Conservation (phyloP, 2,113 vertebrate genomes). For the Calidris pugnax region DNA sequence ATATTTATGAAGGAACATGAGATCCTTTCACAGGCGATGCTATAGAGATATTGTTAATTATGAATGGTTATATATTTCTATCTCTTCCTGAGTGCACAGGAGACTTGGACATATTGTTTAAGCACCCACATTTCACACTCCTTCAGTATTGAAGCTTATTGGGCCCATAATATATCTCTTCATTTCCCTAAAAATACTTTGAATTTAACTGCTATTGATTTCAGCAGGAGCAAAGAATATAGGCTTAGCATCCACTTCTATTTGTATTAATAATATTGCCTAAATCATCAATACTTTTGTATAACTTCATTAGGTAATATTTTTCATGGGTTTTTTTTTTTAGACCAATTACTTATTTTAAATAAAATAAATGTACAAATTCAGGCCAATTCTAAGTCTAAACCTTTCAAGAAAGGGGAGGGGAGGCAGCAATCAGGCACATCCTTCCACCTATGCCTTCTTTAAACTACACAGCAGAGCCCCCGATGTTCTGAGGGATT, state of each 20-base stretch:
- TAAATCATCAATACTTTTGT: not conserved
- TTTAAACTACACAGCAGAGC: not conserved
- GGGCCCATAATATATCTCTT: not conserved
- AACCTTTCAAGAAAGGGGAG: not conserved
- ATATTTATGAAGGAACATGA: conserved; percentile 30
- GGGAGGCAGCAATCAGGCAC: not conserved
- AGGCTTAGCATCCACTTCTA: not conserved
- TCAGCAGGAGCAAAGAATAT: not conserved
- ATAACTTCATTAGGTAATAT: not conserved
- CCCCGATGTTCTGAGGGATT: not conserved
- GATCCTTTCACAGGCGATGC: not conserved
- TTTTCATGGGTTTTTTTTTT: not conserved
- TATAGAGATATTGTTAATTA: not conserved
- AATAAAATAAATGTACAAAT: not conserved
- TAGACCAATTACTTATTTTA: not conserved
- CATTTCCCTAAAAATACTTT: not conserved
- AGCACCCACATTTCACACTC: not conserved
- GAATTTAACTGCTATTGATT: not conserved
- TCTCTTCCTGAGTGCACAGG: not conserved
- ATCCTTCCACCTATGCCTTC: not conserved
- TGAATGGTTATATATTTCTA: not conserved
- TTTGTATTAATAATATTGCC: not conserved
- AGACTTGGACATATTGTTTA: not conserved
- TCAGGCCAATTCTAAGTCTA: not conserved
- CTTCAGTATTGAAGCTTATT: not conserved